These are phyloP conservation scores for Branchipolynoe longqiensis DNA, from an alignment of 2,888 invertebrate genomes.

Conservation along the genomic window DNA sequence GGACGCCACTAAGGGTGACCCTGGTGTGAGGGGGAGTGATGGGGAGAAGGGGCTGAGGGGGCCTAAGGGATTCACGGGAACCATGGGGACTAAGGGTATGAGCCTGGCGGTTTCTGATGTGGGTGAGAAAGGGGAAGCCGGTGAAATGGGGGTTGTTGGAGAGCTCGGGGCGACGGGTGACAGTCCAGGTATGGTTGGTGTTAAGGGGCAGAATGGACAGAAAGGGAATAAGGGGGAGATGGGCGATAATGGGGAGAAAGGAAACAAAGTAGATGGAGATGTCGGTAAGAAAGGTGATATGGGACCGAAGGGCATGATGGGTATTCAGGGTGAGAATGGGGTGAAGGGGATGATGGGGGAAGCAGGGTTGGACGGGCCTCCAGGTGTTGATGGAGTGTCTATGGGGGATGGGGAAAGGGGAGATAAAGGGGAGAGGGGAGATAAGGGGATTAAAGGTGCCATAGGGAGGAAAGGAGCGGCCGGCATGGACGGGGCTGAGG, in stretches of 20 bases:
- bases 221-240: background rate
- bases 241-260: background rate
- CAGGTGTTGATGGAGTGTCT: background rate
- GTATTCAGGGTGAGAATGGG: background rate
- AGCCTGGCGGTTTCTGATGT: background rate
- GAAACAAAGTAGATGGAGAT: background rate
- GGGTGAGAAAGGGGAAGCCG: background rate
- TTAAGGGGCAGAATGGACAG: background rate
- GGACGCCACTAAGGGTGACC: background rate
- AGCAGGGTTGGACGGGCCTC: background rate
- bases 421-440: background rate
- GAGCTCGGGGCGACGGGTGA: background rate
- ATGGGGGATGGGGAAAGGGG: conserved; percentile 4
- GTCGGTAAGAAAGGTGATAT: background rate
- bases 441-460: background rate
- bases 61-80: background rate
- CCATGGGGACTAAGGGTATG: background rate
- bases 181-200: background rate
- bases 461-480: conserved; percentile 6
- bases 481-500: background rate
- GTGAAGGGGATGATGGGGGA: background rate
- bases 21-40: background rate
- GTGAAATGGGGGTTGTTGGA: background rate
- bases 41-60: conserved; percentile 4
- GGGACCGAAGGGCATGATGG: background rate